Conservation (phyloP, 53 echinoderm and acorn worm genomes). For the Echinarachnius parma region DNA sequence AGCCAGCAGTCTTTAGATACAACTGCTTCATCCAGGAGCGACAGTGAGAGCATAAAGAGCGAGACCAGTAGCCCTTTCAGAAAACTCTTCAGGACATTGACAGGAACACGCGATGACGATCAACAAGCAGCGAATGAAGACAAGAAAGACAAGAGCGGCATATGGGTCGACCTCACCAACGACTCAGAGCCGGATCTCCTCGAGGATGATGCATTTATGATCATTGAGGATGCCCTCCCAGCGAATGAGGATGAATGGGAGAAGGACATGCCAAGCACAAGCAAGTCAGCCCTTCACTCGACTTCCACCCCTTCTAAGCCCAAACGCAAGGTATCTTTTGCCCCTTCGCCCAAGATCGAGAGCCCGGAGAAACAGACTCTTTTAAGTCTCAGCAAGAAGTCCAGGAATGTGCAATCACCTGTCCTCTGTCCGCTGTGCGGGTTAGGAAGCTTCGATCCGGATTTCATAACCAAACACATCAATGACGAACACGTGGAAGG, state of each 20-base stretch:
- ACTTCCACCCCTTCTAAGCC: slow-evolving; percentile 32
- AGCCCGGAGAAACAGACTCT: slow-evolving; percentile 55
- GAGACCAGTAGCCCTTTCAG: slow-evolving; percentile 35
- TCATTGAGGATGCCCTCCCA: slow-evolving; percentile 25
- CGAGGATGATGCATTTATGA: slow-evolving; percentile 13
- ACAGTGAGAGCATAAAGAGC: slow-evolving; percentile 3
- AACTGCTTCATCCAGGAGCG: slow-evolving; percentile 11
- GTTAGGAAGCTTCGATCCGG: slow-evolving; percentile 70
- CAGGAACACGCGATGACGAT: neutral
- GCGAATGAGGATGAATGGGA: slow-evolving; percentile 24
- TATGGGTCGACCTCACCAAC: slow-evolving; percentile 32
- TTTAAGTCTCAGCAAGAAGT: slow-evolving; percentile 65
- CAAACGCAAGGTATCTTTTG: neutral
- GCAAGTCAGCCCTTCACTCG: neutral
- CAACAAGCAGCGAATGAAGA: neutral
- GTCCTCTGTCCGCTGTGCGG: slow-evolving; percentile 78
- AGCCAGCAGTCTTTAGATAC: slow-evolving; percentile 35
- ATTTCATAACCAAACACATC: slow-evolving; percentile 56
- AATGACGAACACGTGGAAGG: slow-evolving; percentile 61
- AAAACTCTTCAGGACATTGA: slow-evolving; percentile 29
- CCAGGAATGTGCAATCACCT: slow-evolving; percentile 53
- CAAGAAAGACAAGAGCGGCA: slow-evolving; percentile 15
- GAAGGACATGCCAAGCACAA: slow-evolving; percentile 28
- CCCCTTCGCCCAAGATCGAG: neutral
- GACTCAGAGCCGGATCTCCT: slow-evolving; percentile 26